phyloP scores from a whole-genome alignment of 2,888 invertebrate species.

The Caenorhabditis macrosperma region DNA sequence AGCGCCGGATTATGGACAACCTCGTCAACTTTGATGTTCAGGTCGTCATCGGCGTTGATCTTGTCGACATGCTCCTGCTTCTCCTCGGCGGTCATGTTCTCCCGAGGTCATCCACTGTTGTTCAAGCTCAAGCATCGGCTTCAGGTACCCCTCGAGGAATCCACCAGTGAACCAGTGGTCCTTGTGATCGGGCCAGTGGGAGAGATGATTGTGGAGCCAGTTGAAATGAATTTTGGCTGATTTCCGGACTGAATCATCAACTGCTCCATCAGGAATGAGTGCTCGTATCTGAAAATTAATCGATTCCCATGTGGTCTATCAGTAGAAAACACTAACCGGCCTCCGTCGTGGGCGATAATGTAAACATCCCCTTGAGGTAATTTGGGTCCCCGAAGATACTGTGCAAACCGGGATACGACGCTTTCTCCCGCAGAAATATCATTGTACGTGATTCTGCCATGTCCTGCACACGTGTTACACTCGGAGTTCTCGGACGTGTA shows the following conservation, averaged over 20 bases:
- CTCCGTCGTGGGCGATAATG: constrained; percentile 1
- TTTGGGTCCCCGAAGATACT: no score
- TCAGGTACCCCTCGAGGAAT: constrained; percentile 12
- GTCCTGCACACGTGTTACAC: no score
- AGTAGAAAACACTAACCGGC: not conserved
- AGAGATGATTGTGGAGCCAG: no score
- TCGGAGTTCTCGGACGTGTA: no score
- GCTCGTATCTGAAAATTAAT: not conserved
- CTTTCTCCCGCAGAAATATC: no score
- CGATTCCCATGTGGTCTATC: no score
- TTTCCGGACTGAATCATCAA: not conserved
- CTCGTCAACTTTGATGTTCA: not conserved
- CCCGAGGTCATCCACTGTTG: constrained; percentile 2
- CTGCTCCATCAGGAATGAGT: not conserved
- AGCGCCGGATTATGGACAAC: constrained; percentile 1
- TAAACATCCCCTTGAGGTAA: no score
- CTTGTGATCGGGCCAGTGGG: not conserved
- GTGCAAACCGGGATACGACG: no score
- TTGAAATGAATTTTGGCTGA: no score
- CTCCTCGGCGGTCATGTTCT: not conserved
- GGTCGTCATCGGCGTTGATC: not conserved
- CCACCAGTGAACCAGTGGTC: constrained; percentile 15
- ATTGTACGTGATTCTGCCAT: no score
- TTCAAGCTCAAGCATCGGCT: constrained; percentile 4
- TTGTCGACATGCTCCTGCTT: not conserved